Conservation (phyloP, 2,113 vertebrate species). For the Tachysurus fulvidraco region DNA sequence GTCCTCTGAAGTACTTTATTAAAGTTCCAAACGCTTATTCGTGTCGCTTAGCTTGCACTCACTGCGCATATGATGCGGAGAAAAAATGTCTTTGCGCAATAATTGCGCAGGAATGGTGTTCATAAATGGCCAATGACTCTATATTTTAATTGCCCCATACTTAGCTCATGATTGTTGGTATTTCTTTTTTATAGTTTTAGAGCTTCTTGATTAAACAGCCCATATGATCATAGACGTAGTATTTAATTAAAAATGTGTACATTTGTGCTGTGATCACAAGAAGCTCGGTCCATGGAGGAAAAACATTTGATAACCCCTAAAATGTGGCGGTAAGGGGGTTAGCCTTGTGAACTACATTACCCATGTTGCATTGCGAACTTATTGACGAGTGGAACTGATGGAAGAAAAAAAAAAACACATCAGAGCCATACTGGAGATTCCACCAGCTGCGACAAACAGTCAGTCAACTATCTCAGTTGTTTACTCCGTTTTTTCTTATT, state of each 20-base stretch:
- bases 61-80: not conserved
- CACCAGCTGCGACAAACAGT: constrained; percentile 25
- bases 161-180: not conserved
- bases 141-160: not conserved
- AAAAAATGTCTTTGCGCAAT: not conserved
- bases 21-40: not conserved
- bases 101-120: not conserved
- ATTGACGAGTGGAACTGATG: constrained; percentile 42
- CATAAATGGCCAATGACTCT: not conserved
- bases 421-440: constrained; percentile 24
- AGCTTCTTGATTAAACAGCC: too few relatives aligned
- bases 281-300: not conserved
- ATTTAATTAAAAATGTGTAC: not conserved
- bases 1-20: not conserved
- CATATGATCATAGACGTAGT: too few relatives aligned
- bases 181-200: too few relatives aligned
- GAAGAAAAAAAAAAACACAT: constrained; percentile 31
- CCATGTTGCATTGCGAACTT: constrained; percentile 40
- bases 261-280: not conserved
- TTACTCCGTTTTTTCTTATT: constrained; percentile 17
- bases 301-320: not conserved
- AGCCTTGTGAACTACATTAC: constrained; percentile 31
- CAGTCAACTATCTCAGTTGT: constrained; percentile 34
- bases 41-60: not conserved
- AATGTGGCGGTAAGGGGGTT: too few relatives aligned